A percentile compares a stretch with the other conserved stretches of the same genome.
Evolutionary conservation across 2,113 vertebrate species (phyloP).

Genomic region (Sapajus apella): DNA sequence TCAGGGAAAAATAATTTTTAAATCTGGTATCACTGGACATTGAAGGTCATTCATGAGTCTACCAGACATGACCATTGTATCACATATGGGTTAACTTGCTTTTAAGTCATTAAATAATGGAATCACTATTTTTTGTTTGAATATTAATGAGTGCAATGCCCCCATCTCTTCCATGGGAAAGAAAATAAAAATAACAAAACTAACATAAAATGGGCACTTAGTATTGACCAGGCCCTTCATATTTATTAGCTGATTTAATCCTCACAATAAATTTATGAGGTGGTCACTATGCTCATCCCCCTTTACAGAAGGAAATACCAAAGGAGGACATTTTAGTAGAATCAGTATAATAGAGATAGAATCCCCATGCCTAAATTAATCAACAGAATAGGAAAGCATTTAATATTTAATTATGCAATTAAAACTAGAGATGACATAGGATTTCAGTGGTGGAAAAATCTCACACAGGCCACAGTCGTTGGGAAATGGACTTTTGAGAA

Average conservation of each 20-base stretch:
- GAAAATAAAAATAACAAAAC: background rate
- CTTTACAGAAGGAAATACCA: background rate
- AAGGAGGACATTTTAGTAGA: background rate
- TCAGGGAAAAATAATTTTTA: background rate
- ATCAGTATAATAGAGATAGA: background rate
- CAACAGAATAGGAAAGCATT: background rate
- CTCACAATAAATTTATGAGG: background rate
- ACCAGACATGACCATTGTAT: background rate
- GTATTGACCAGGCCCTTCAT: background rate
- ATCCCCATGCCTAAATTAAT: background rate
- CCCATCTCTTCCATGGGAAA: background rate
- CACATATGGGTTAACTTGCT: background rate
- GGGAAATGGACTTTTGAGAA: background rate
- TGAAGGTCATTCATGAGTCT: background rate
- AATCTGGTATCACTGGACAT: background rate
- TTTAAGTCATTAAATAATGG: background rate
- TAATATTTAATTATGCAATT: background rate
- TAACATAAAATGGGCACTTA: background rate
- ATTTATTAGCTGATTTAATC: background rate
- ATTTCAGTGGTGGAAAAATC: background rate
- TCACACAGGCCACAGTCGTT: background rate
- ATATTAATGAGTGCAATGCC: background rate
- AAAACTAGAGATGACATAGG: background rate
- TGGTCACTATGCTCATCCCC: background rate
- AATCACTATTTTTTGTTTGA: background rate